Percentiles rank a stretch among this genome's conserved stretches.
These are phyloP conservation scores for Cepaea hortensis DNA, from an alignment of 2,888 invertebrate genomes.

Conservation along the genomic window DNA sequence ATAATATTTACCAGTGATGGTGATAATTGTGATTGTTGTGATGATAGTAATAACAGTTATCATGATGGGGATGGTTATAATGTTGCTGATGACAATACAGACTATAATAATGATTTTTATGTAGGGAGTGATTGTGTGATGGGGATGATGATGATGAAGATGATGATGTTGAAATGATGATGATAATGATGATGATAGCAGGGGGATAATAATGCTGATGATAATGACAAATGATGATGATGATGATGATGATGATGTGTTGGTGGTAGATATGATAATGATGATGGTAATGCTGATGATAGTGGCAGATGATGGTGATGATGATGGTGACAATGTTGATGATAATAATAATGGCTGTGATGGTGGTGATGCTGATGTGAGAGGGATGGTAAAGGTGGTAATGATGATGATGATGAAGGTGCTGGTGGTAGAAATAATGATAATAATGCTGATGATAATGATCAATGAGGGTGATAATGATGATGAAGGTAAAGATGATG, in stretches of 20 bases:
- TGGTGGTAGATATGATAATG: too few relatives aligned
- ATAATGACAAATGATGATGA: too few relatives aligned
- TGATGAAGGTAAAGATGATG: too few relatives aligned
- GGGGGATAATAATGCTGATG: too few relatives aligned
- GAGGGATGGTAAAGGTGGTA: neutral
- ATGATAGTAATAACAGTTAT: too few relatives aligned
- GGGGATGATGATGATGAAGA: neutral
- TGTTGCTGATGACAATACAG: neutral
- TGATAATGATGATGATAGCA: too few relatives aligned
- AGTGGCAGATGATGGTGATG: constrained; percentile 3
- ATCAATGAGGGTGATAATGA: too few relatives aligned
- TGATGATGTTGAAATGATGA: neutral
- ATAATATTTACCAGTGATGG: too few relatives aligned
- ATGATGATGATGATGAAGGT: constrained; percentile 1
- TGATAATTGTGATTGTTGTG: too few relatives aligned
- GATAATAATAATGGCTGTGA: neutral
- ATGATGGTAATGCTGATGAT: neutral
- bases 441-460: too few relatives aligned
- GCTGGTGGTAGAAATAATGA: too few relatives aligned
- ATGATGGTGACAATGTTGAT: constrained; percentile 12
- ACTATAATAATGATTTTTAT: neutral
- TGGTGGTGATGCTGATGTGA: neutral
- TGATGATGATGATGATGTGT: too few relatives aligned
- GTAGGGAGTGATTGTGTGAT: neutral
- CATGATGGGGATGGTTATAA: neutral